These are phyloP conservation scores for Lepus americanus DNA, from an alignment of 2,113 vertebrate genomes.

Conservation along the genomic window DNA sequence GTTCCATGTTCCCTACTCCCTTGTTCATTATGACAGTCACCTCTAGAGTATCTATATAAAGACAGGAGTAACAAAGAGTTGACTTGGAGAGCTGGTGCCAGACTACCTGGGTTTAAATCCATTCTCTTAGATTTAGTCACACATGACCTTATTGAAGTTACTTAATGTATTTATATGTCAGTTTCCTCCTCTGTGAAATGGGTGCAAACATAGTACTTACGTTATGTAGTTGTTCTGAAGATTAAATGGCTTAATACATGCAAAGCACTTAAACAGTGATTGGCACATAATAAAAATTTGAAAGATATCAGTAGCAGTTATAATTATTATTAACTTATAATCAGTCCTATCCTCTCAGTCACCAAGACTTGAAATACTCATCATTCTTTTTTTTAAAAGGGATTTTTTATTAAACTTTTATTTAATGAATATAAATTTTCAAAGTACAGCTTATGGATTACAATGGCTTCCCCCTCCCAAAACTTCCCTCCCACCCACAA, in stretches of 20 bases:
- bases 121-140: neutral
- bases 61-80: neutral
- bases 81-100: neutral
- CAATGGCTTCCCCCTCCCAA: too few relatives aligned
- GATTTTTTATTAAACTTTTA: too few relatives aligned
- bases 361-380: neutral
- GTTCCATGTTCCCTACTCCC: neutral
- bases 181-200: conserved; percentile 29
- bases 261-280: neutral
- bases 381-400: too few relatives aligned
- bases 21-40: neutral
- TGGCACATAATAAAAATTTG: neutral
- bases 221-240: neutral
- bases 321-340: conserved; percentile 24
- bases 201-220: neutral
- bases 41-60: neutral
- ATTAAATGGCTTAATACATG: neutral
- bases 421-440: too few relatives aligned
- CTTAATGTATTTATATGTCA: neutral
- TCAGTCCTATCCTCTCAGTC: neutral
- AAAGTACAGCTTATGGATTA: too few relatives aligned
- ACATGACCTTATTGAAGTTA: neutral
- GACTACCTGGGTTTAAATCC: neutral
- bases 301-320: neutral
- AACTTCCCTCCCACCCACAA: too few relatives aligned